A percentile compares a stretch with the other conserved stretches of the same genome.
These are phyloP conservation scores for Ophion obscuratus DNA, from an alignment of 2,888 invertebrate genomes.

Conservation along the genomic window DNA sequence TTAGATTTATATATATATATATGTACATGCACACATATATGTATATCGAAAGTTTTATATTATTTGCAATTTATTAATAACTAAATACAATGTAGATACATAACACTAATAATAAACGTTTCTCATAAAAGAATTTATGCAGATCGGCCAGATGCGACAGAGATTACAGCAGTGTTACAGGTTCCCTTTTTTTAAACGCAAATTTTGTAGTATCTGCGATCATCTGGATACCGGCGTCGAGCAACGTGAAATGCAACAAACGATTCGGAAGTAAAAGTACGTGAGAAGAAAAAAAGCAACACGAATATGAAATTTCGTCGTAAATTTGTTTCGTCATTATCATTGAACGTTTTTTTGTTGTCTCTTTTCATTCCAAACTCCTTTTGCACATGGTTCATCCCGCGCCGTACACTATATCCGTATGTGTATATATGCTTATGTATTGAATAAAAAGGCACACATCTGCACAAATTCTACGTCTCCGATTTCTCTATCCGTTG, in stretches of 20 bases:
- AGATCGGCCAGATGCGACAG: slow-evolving; percentile 50
- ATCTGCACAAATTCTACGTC: slow-evolving; percentile 59
- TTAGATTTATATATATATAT: not conserved
- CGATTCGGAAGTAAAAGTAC: slow-evolving; percentile 24
- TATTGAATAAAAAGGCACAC: slow-evolving; percentile 40
- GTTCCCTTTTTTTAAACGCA: not conserved
- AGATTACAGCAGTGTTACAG: slow-evolving; percentile 8
- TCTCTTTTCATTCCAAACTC: slow-evolving; percentile 3
- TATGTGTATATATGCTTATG: slow-evolving; percentile 12
- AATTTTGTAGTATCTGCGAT: slow-evolving; percentile 14
- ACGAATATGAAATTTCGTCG: slow-evolving; percentile 9
- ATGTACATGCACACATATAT: not conserved
- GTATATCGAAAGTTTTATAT: slow-evolving; percentile 31
- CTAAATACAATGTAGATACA: slow-evolving; percentile 59
- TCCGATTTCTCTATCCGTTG: slow-evolving; percentile 18
- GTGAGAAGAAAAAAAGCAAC: slow-evolving; percentile 6
- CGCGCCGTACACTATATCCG: slow-evolving; percentile 8
- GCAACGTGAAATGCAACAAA: slow-evolving; percentile 50
- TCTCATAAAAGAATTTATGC: slow-evolving; percentile 63
- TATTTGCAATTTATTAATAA: slow-evolving; percentile 42
- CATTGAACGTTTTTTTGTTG: not conserved
- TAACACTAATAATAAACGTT: slow-evolving; percentile 43
- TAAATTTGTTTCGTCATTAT: slow-evolving; percentile 30
- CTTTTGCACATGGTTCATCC: slow-evolving; percentile 3
- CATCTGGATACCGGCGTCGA: slow-evolving; percentile 29